Conservation (phyloP, 30 jellyfish, hydroid and myxozoan genomes). For the Phacellophora camtschatica region DNA sequence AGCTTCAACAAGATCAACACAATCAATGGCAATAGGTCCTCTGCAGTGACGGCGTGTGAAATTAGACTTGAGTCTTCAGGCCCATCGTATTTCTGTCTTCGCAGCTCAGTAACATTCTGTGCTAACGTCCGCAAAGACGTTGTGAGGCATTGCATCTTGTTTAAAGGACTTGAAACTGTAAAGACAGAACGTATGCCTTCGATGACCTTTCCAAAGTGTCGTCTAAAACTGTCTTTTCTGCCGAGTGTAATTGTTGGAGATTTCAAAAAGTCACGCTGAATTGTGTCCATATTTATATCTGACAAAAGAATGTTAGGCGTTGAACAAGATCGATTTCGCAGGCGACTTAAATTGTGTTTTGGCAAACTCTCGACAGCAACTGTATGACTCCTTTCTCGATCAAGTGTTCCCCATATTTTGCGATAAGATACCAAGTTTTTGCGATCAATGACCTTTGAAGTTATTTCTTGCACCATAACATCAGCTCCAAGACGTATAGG, state of each 20-base stretch:
- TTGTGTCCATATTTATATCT: not conserved
- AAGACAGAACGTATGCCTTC: constrained; percentile 32
- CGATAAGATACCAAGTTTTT: not conserved
- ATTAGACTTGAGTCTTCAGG: not conserved
- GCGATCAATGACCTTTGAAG: not conserved
- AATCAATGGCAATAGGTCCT: constrained; percentile 83
- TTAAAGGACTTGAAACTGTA: constrained; percentile 65
- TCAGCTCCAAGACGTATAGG: constrained; percentile 5
- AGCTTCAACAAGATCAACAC: constrained; percentile 77
- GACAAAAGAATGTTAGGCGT: constrained; percentile 4
- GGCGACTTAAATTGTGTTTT: not conserved
- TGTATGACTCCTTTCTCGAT: not conserved
- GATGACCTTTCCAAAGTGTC: constrained; percentile 74
- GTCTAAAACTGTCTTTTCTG: constrained; percentile 65
- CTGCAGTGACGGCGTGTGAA: constrained; percentile 86
- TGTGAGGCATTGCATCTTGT: constrained; percentile 88
- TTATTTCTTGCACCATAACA: constrained; percentile 34
- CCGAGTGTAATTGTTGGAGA: not conserved
- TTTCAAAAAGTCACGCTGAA: not conserved
- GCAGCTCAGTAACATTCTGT: constrained; percentile 75
- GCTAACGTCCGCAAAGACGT: constrained; percentile 54
- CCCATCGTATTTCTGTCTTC: constrained; percentile 21
- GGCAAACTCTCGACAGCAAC: not conserved
- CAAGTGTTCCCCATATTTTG: not conserved
- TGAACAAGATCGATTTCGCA: not conserved